Conservation (phyloP, 64 coral and sea anemone species). For the Dendrophyllia cribrosa region DNA sequence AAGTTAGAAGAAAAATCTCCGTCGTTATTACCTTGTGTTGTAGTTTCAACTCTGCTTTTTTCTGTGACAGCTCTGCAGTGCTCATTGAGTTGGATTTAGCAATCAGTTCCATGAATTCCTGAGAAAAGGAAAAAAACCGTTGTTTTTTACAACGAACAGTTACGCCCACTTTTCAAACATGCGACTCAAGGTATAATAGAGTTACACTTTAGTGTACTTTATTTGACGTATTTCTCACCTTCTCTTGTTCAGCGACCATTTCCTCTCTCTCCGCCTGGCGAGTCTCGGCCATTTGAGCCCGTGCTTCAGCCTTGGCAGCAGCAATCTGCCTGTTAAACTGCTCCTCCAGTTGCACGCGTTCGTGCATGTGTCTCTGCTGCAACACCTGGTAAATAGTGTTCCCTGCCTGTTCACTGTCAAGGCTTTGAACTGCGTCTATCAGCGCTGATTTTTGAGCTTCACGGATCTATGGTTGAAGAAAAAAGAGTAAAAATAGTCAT, state of each 20-base stretch:
- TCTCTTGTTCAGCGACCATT: constrained; percentile 89
- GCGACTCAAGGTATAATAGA: background rate
- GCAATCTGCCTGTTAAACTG: constrained; percentile 80
- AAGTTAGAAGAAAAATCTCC: no score
- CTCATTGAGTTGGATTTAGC: constrained; percentile 77
- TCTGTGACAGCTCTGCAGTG: constrained; percentile 84
- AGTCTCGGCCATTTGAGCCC: constrained; percentile 83
- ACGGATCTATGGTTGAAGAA: constrained; percentile 49
- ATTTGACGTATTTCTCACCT: constrained; percentile 51
- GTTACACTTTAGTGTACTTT: background rate
- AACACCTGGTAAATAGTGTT: constrained; percentile 94
- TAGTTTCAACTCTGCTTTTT: constrained; percentile 92
- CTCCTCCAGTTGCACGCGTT: constrained; percentile 88
- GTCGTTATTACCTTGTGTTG: constrained; percentile 85
- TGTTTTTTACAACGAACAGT: background rate
- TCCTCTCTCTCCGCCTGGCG: constrained; percentile 90
- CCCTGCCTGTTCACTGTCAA: constrained; percentile 88
- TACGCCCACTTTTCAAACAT: background rate
- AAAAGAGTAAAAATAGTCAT: background rate
- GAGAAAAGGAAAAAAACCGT: background rate
- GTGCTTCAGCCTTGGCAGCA: constrained; percentile 86
- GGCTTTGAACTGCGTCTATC: constrained; percentile 78
- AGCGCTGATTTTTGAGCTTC: constrained; percentile 83
- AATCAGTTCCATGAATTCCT: constrained; percentile 96
- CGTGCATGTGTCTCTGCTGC: constrained; percentile 94